A percentile compares a stretch with the other conserved stretches of the same genome.
These are phyloP conservation scores for Acanthopleura granulata DNA, from an alignment of 2,888 invertebrate genomes.

Conservation along the genomic window DNA sequence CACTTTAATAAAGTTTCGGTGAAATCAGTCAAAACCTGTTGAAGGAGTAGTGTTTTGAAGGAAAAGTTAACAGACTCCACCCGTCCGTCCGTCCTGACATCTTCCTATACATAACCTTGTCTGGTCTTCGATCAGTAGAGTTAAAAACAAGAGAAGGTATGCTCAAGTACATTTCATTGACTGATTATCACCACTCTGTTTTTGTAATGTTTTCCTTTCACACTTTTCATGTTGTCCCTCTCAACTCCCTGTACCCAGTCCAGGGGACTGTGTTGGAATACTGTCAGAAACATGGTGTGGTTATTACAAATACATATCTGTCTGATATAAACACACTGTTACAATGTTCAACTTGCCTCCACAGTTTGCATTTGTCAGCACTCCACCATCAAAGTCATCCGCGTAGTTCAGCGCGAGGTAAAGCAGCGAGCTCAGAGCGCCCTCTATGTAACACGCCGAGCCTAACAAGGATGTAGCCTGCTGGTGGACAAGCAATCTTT, in stretches of 20 bases:
- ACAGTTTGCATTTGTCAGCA: slow-evolving; percentile 60
- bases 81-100: too few relatives aligned
- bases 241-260: too few relatives aligned
- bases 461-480: slow-evolving; percentile 44
- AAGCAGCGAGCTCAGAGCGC: slow-evolving; percentile 53
- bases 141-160: background rate
- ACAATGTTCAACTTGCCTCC: slow-evolving; percentile 44
- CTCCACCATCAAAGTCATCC: slow-evolving; percentile 52
- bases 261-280: too few relatives aligned
- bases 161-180: background rate
- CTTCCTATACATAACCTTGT: too few relatives aligned
- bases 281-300: too few relatives aligned
- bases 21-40: too few relatives aligned
- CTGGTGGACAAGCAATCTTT: slow-evolving; percentile 46
- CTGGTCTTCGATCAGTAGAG: too few relatives aligned
- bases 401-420: slow-evolving; percentile 55
- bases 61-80: too few relatives aligned
- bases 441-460: slow-evolving; percentile 59
- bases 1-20: too few relatives aligned
- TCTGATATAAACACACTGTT: too few relatives aligned
- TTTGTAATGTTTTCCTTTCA: background rate
- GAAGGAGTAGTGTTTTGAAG: too few relatives aligned
- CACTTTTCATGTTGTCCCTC: background rate
- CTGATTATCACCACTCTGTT: background rate
- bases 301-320: too few relatives aligned